These are phyloP conservation scores for Hylaea fasciaria DNA, from an alignment of 2,888 invertebrate genomes.

Conservation along the genomic window DNA sequence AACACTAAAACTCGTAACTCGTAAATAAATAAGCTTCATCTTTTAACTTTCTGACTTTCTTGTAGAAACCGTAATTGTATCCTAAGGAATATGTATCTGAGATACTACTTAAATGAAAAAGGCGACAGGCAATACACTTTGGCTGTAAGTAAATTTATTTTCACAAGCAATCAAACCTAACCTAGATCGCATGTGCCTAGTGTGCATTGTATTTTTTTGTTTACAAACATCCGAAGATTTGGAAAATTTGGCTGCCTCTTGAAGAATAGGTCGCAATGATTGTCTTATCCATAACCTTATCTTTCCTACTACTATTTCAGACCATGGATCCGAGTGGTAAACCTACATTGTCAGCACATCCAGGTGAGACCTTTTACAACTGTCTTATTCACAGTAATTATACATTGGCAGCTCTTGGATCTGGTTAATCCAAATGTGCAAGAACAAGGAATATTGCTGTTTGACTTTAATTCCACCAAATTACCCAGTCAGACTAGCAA, in stretches of 20 bases:
- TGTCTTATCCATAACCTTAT: background rate
- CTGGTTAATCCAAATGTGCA: background rate
- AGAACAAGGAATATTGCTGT: too few species aligned
- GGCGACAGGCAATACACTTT: conserved; percentile 94
- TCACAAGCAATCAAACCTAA: conserved; percentile 42
- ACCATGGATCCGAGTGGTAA: conserved; percentile 90
- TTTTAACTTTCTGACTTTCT: too few species aligned
- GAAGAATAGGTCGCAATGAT: background rate
- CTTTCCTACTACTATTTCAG: conserved; percentile 86
- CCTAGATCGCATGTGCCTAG: conserved; percentile 50
- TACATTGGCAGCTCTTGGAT: too few species aligned
- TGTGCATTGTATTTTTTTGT: conserved; percentile 28
- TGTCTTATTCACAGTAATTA: conserved; percentile 1
- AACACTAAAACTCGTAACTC: too few species aligned
- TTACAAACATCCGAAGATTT: too few species aligned
- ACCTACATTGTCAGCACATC: conserved; percentile 95
- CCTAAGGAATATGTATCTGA: conserved; percentile 71
- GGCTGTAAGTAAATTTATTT: conserved; percentile 84
- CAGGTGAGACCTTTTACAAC: conserved; percentile 78
- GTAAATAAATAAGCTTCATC: too few species aligned
- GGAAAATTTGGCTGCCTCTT: too few species aligned
- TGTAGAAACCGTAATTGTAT: background rate
- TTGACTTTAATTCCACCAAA: too few species aligned
- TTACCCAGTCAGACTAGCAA: too few species aligned
- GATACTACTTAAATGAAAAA: conserved; percentile 88